These are phyloP conservation scores for Micromesistius poutassou DNA, from an alignment of 2,797 vertebrate genomes.

Conservation along the genomic window DNA sequence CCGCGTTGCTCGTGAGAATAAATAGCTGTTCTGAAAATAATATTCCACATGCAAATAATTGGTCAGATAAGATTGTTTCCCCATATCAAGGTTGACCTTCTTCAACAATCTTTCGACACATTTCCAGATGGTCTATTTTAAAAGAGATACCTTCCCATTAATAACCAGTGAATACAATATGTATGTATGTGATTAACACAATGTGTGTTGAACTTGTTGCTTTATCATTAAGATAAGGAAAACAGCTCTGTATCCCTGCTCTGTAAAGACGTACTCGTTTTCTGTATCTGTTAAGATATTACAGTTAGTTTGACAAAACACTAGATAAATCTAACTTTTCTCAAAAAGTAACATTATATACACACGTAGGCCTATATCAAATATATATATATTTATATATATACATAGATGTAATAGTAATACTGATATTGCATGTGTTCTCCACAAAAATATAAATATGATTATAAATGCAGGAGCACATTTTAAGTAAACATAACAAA, in stretches of 20 bases:
- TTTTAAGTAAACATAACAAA: not conserved
- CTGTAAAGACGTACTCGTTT: slow-evolving; percentile 68
- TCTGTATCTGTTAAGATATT: slow-evolving; percentile 65
- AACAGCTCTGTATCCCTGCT: slow-evolving; percentile 56
- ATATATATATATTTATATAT: not conserved
- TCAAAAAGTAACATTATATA: slow-evolving; percentile 56
- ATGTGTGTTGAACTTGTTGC: slow-evolving; percentile 52
- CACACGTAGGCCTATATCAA: slow-evolving; percentile 25
- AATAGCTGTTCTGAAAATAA: slow-evolving; percentile 23
- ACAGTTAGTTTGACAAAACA: slow-evolving; percentile 55
- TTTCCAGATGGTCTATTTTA: slow-evolving; percentile 31
- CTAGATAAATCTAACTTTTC: slow-evolving; percentile 49
- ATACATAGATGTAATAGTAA: not conserved
- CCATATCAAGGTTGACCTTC: slow-evolving; percentile 34
- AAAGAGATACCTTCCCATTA: slow-evolving; percentile 38
- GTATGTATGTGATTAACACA: slow-evolving; percentile 53
- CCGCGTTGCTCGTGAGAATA: slow-evolving; percentile 27
- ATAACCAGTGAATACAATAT: slow-evolving; percentile 41
- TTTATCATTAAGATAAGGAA: slow-evolving; percentile 43
- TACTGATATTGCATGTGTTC: slow-evolving; percentile 2
- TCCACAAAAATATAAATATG: not conserved
- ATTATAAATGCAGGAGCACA: not conserved
- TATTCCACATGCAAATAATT: slow-evolving; percentile 49
- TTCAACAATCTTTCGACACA: slow-evolving; percentile 23
- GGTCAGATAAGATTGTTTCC: slow-evolving; percentile 59